Evolutionary conservation across 2,888 invertebrate species (phyloP), one percentile per base, ranked within the genome.

Genomic region (Cephus rjabovi): DNA sequence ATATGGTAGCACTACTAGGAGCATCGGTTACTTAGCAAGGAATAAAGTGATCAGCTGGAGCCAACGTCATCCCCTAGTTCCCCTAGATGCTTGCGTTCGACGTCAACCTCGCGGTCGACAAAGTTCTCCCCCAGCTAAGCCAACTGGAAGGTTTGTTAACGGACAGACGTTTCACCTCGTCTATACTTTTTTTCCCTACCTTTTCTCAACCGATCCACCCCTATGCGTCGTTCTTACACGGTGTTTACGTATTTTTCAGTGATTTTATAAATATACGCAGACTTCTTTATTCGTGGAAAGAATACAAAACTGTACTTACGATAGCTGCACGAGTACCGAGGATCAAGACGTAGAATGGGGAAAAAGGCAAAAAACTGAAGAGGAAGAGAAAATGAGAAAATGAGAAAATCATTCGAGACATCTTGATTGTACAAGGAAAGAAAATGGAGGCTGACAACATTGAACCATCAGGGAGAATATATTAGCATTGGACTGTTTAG

Each of bases 1-100:
- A 35, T 71, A 71, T 23, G 15, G 31, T 31, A 34, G 12, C 12
- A 71, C 71, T 31, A 15, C 76, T 70, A 56, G 69, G 33, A 68
- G 40, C 73, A 77, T 34, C 73, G 23, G 75, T 74, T 74, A 70
- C 76, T 78, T 74, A 69, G 73, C 76, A 68, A 40, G 37, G 40
- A 75, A 77, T 75, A 77, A 78, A 78, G 77, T 79, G 77, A 77
- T 79, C 79, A 78, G 75, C 56, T 31, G 75, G 15, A 76, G 40
- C 78, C 23, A 73, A n/a, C 77, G 69, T n/a, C 74, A 31, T 33
- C 73, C 69, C 30, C 56, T 34, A 37, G 12, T 23, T 33, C 68
- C 69, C 34, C 56, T n/a, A 37, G 23, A 23, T 34, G 12, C 77
- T 75, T 74, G 31, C 56, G 77, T 77, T 76, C 56, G 74, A 76